Conservation (phyloP, 2,113 vertebrate genomes). For the Montifringilla adamsi region DNA sequence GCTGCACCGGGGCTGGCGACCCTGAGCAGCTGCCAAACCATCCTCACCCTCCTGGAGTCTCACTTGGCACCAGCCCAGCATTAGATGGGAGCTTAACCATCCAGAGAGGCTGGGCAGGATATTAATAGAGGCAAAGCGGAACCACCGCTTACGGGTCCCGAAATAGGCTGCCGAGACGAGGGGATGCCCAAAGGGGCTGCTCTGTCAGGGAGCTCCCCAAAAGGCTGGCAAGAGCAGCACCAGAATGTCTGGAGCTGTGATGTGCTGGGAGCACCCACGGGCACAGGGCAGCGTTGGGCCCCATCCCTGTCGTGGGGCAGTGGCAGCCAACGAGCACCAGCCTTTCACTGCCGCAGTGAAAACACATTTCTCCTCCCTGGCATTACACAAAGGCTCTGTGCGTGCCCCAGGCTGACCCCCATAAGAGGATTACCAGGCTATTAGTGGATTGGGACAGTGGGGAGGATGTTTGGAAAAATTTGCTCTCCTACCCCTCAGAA, state of each 20-base stretch:
- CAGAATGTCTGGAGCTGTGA: not conserved
- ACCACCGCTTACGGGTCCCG: rapidly evolving
- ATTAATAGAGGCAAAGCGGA: not conserved
- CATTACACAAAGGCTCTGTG: not conserved
- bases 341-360: not conserved
- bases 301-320: not conserved
- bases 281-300: rapidly evolving
- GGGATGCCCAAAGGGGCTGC: not conserved
- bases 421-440: slow-evolving; percentile 48
- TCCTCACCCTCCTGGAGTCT: not conserved
- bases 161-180: not conserved
- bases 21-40: not conserved
- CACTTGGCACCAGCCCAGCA: not conserved
- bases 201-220: not conserved
- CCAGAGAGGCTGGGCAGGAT: not conserved
- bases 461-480: slow-evolving; percentile 22
- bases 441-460: slow-evolving; percentile 28
- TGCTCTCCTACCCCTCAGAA: not conserved
- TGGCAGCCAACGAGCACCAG: rapidly evolving
- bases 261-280: rapidly evolving
- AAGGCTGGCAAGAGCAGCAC: rapidly evolving
- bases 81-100: not conserved
- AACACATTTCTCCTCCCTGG: not conserved
- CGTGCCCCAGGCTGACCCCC: slow-evolving; percentile 2
- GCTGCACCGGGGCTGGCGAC: too few species aligned